phyloP scores from a whole-genome alignment of 2,888 invertebrate species.

The Pantelozetes paolii region DNA sequence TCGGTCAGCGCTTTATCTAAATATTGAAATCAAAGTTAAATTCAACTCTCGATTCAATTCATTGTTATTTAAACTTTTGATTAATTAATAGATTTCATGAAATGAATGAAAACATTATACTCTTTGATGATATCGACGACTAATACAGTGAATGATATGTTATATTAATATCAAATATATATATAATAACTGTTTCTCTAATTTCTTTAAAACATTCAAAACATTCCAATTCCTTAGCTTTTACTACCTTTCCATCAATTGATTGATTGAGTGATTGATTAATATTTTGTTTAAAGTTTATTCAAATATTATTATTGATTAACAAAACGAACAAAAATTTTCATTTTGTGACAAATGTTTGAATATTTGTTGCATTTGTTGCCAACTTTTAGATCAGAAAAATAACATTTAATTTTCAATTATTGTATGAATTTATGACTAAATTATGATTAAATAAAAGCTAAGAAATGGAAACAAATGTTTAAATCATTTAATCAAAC shows the following conservation, averaged over 20 bases:
- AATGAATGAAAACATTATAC: background rate
- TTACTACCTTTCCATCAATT: background rate
- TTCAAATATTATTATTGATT: background rate
- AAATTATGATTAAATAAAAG: background rate
- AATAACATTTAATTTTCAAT: background rate
- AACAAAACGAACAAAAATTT: background rate
- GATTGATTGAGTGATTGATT: background rate
- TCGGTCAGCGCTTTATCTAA: background rate
- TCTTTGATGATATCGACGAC: conserved; percentile 21
- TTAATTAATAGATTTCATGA: background rate
- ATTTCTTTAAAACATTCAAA: background rate
- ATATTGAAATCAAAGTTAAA: background rate
- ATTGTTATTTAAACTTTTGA: background rate
- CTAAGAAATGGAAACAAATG: background rate
- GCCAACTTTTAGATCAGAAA: background rate
- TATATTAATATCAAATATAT: background rate
- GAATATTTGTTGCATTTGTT: background rate
- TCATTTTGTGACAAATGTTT: background rate
- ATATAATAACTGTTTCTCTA: conserved; percentile 11
- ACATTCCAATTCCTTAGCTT: conserved; percentile 32
- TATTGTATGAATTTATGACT: background rate
- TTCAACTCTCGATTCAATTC: background rate
- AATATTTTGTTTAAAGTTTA: background rate
- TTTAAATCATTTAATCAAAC: no score
- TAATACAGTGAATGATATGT: conserved; percentile 22